Conservation (phyloP, 2,113 vertebrate genomes). For the Sula dactylatra region DNA sequence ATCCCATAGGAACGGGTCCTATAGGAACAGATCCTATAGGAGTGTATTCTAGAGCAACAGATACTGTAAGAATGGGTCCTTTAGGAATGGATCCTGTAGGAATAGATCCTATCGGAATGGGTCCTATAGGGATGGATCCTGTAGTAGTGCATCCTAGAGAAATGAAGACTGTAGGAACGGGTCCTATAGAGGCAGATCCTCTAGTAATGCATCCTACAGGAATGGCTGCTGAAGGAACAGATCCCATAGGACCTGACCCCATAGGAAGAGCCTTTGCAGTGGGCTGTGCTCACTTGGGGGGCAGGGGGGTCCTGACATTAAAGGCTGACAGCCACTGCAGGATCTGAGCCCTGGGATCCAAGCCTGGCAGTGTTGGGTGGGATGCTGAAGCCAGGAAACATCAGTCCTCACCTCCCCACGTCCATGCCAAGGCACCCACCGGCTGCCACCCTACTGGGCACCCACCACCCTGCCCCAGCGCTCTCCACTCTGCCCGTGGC, state of each 20-base stretch:
- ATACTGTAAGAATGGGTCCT: neutral
- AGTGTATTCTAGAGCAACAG: neutral
- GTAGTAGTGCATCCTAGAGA: neutral
- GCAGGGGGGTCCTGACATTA: neutral
- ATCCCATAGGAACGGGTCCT: neutral
- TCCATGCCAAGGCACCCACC: neutral
- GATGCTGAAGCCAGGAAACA: neutral
- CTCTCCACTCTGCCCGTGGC: neutral
- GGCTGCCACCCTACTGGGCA: neutral
- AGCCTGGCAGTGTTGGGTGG: rapidly evolving
- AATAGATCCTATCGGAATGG: neutral
- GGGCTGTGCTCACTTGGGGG: neutral
- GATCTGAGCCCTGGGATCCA: neutral
- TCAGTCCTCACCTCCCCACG: neutral
- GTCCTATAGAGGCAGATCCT: too few species aligned
- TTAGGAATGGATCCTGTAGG: neutral
- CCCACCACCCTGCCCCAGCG: neutral
- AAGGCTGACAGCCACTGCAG: neutral
- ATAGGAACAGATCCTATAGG: neutral
- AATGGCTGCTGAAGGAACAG: neutral
- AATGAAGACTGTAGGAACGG: neutral
- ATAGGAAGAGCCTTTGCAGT: neutral
- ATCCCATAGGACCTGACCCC: neutral
- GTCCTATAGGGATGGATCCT: neutral
- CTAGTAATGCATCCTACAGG: neutral